A percentile compares a stretch with the other conserved stretches of the same genome.
Evolutionary conservation across 2,888 invertebrate genomes (phyloP).

Genomic region (Eustalomyia histrio): DNA sequence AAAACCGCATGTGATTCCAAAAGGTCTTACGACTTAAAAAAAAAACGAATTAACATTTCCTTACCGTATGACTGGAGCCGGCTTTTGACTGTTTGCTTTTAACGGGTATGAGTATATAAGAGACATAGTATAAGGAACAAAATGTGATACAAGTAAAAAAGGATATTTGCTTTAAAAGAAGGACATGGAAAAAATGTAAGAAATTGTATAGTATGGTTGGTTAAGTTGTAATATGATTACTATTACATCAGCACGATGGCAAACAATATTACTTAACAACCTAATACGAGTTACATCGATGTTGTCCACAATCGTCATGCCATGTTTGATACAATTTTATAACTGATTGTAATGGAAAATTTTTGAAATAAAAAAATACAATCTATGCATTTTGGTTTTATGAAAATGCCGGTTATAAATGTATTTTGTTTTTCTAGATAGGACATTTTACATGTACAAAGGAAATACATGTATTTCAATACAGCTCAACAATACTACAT

Average conservation of each 20-base stretch:
- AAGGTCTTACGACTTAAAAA: constrained; percentile 26
- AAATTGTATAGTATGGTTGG: constrained; percentile 11
- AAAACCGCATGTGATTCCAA: constrained; percentile 49
- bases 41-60: constrained; percentile 30
- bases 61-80: constrained; percentile 65
- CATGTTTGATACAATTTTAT: constrained; percentile 26
- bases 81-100: constrained; percentile 61
- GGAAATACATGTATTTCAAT: no score
- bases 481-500: background rate
- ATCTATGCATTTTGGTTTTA: constrained; percentile 35
- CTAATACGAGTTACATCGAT: background rate
- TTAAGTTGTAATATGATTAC: constrained; percentile 58
- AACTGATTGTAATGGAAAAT: constrained; percentile 24
- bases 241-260: constrained; percentile 65
- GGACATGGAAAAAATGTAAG: constrained; percentile 2
- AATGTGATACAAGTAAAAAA: constrained; percentile 24
- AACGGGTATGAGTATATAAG: constrained; percentile 34
- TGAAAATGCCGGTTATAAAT: constrained; percentile 56
- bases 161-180: constrained; percentile 36
- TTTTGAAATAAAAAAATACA: constrained; percentile 26
- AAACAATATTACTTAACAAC: constrained; percentile 62
- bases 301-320: constrained; percentile 17
- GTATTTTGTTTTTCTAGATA: constrained; percentile 12
- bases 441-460: constrained; percentile 10
- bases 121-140: constrained; percentile 20